Evolutionary conservation across 2,888 invertebrate genomes (phyloP), one percentile per base, ranked within the genome.

Genomic region (Habroteleia sp.): DNA sequence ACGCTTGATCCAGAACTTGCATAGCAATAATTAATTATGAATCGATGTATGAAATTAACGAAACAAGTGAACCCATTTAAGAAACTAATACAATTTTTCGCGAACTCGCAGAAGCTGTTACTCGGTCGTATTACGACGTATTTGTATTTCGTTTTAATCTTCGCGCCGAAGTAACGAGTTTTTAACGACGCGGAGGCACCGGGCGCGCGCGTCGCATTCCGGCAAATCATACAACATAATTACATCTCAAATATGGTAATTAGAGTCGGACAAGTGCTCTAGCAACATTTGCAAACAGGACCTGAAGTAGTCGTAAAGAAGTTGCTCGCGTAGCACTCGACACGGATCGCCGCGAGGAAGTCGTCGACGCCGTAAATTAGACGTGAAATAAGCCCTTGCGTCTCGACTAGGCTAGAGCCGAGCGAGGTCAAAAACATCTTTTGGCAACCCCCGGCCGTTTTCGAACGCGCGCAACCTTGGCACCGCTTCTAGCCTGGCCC

Each of bases 381-480:
- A 52, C 73, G 60, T 60, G 54, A 66, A 60, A 65, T 39, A 56
- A 73, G 50, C 74, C 60, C 52, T 60, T 41, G 63, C 48, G 50
- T 25, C 29, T 29, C 37, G 62, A 25, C 50, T 37, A 42, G 60
- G 35, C 41, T 35, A 50, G 58, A 69, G 42, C 11, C 39, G 16
- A 14, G 23, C 52, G 54, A 72, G 60, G 73, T 60, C 65, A 58
- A 44, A 65, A 68, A 58, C 69, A 46, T 74, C 68, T 68, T 62
- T 62, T 54, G 65, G 60, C 74, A 54, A 52, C 66, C 46, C 48
- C 60, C 66, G 29, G 44, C 41, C 37, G 29, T 13, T 16, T 14
- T 60, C 31, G 66, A 23, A 31, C 27, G 23, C 31, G 66, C 73
- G 71, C 75, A 82, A 79, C 80, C 77, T 79, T 77, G 77, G 74